Conservation (phyloP, 2,797 vertebrate genomes). For the Mus minutoides region DNA sequence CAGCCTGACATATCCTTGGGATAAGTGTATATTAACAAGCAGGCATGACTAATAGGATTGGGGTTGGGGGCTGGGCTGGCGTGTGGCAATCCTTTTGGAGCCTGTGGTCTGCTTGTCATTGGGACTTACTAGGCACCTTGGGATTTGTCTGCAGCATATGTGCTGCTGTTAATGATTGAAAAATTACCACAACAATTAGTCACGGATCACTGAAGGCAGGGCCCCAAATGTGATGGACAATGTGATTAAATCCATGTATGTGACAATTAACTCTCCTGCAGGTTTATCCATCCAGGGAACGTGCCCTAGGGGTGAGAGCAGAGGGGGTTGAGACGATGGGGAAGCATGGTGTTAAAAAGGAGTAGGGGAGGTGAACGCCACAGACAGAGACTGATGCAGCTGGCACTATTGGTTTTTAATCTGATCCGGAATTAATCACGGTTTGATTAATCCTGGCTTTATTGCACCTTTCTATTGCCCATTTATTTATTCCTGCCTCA, state of each 20-base stretch:
- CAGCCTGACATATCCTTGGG: constrained; percentile 28
- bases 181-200: constrained; percentile 93
- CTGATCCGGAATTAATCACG: constrained; percentile 94
- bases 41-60: constrained; percentile 73
- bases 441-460: constrained; percentile 89
- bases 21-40: constrained; percentile 79
- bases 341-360: constrained; percentile 70
- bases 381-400: constrained; percentile 90
- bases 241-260: constrained; percentile 99
- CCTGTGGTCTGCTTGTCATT: constrained; percentile 81
- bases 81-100: constrained; percentile 80
- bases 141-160: constrained; percentile 95
- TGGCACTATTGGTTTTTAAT: constrained; percentile 92
- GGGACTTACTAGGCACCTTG: constrained; percentile 84
- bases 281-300: constrained; percentile 88
- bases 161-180: constrained; percentile 95
- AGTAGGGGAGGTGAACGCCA: constrained; percentile 83
- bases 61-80: constrained; percentile 66
- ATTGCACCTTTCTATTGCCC: constrained; percentile 86
- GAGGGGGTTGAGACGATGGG: constrained; percentile 66
- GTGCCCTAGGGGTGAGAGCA: constrained; percentile 81
- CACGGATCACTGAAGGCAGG: constrained; percentile 90
- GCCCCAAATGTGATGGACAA: constrained; percentile 89
- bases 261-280: constrained; percentile 96
- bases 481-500: constrained; percentile 86